Base-by-base conservation (phyloP, 2,797 vertebrate species). In the Crocidura indochinensis region DNA sequence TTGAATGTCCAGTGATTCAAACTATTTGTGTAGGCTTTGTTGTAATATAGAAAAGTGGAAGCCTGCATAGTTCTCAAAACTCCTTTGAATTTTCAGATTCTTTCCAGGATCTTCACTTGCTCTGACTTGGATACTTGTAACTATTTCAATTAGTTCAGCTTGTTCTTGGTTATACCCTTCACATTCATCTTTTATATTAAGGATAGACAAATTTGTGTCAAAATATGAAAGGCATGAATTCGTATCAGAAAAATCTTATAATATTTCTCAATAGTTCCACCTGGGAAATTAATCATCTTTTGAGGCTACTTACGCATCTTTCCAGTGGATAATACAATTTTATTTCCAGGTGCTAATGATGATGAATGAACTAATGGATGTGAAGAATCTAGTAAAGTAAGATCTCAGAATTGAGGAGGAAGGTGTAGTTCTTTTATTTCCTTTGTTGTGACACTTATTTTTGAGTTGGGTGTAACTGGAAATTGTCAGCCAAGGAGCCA, bases 291-390 rank as follows among this genome's bases (percentile, higher is more conserved):
- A 87, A 86, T 93, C 92, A 78, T 82, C 60, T 46, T 72, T 24
- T 73, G 65, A 75, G 17, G 88, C 49, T 87, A 46, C 78, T 94
- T 88, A 81, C 65, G 75, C 4, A 49, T 75, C 29, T 90, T n/a
- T 67, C 49, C 60, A 60, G 84, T 46, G 72, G 72, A 92, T 85
- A 86, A 80, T 89, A 84, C 80, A 77, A 88, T 84, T 80, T 86
- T 27, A 65, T 76, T 94, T 87, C 62, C 69, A 87, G 75, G 56
- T 90, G 84, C 79, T 80, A 82, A 81, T 75, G 77, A 95, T 77
- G 84, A 78, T 62, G 51, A 29, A 17, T 20, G 51, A 62, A 22
- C 71, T 92, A 44, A 72, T 9, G 44, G 68, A 49, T n/a, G 68
- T 15, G 77, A 76, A 84, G 24, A 29, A 69, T 46, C 60, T 85